phyloP scores from a whole-genome alignment of 1,140 invertebrate species.

The Acyrthosiphon pisum region DNA sequence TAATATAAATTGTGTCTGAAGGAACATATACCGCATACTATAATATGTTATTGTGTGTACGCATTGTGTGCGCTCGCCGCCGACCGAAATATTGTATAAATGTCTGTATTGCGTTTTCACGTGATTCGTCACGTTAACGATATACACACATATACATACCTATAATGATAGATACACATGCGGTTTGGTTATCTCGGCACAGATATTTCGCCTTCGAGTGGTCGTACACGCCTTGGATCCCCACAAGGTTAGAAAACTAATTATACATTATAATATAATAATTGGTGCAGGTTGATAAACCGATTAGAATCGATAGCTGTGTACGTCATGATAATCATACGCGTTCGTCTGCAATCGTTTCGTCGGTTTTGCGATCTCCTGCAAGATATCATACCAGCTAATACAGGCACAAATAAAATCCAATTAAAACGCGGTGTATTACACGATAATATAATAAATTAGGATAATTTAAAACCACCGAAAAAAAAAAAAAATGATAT shows the following conservation, averaged over 20 bases:
- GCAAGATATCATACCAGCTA: not conserved
- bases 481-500: not conserved
- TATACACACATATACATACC: not conserved
- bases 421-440: not conserved
- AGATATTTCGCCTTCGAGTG: not conserved
- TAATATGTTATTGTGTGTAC: not conserved
- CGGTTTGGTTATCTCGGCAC: not conserved
- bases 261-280: not conserved
- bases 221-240: not conserved
- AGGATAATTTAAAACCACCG: not conserved
- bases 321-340: too few species aligned
- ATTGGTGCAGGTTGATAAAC: not conserved
- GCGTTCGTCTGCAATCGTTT: not conserved
- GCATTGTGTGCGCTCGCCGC: not conserved
- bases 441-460: not conserved
- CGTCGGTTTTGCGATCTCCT: not conserved
- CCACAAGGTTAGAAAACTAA: not conserved
- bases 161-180: too few species aligned
- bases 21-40: conserved; percentile 4
- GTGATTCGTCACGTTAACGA: not conserved
- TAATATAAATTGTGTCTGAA: not conserved
- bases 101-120: not conserved
- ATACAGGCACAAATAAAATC: not conserved
- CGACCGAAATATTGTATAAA: not conserved
- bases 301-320: not conserved